Evolutionary conservation across 2,797 vertebrate genomes (phyloP), one percentile per base, ranked within the genome.

Genomic region (Serranus cabrilla): DNA sequence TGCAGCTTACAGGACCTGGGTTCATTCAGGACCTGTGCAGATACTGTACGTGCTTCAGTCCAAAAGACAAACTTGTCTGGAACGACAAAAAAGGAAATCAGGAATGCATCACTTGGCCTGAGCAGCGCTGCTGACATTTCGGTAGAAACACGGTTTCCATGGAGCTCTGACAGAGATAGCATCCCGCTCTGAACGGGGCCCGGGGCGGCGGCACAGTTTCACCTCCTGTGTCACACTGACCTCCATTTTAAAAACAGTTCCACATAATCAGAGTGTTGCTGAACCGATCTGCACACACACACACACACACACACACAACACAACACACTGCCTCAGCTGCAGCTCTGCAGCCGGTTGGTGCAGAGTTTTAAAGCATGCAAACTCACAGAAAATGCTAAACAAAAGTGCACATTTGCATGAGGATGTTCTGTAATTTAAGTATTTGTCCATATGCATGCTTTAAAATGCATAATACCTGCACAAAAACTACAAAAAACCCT

Each of bases 161-260:
- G 34, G 67, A 55, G 27, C 60, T 1, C 0, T n/a, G 79, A 54
- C 56, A 71, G 56, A 65, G 51, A 76, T 23, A 27, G 56, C 6
- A 4, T 49, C 45, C 17, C 34, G 21, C 39, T 63, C 17, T 64
- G 49, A 67, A 47, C 68, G 52, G 25, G 12, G 71, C 66, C 78
- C 18, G 63, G 2, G 31, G 74, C 52, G 27, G 5, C 74, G 39
- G 14, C 46, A 17, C 52, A 55, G 21, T 3, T 45, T n/a, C 61
- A 40, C 57, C 34, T 68, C 70, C 46, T 10, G 56, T 84, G 84
- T 79, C 80, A 82, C 82, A 72, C 69, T 84, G 84, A 84, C 87
- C 87, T 84, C 79, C 71, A 66, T 78, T 72, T 74, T 45, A 49
- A 66, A 31, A 72, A 25, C 54, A 8, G 18, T 8, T 25, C 58